phyloP scores from a whole-genome alignment of 1,140 invertebrate species.

The Diorhabda elongata region DNA sequence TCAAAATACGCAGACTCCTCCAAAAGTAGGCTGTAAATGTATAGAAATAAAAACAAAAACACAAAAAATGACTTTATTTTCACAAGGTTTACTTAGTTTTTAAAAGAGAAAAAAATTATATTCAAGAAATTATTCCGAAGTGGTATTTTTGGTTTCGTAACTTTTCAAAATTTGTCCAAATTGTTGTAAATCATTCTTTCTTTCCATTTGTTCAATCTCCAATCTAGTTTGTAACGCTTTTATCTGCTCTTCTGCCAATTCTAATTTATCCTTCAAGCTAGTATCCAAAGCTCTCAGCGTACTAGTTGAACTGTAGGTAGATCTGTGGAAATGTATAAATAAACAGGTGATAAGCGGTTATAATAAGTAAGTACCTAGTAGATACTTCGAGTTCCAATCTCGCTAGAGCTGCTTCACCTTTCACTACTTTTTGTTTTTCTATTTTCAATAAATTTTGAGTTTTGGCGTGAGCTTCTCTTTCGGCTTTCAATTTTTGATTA shows the following conservation, averaged over 20 bases:
- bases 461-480: constrained; percentile 43
- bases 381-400: constrained; percentile 31
- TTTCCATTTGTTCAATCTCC: constrained; percentile 38
- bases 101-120: no score
- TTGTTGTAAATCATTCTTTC: constrained; percentile 39
- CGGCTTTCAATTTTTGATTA: constrained; percentile 52
- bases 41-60: no score
- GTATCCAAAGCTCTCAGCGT: constrained; percentile 12
- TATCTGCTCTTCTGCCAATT: constrained; percentile 43
- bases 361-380: not conserved
- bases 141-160: not conserved
- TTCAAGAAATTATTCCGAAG: no score
- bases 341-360: not conserved
- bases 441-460: constrained; percentile 29
- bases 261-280: constrained; percentile 33
- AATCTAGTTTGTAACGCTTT: constrained; percentile 40
- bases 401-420: constrained; percentile 37
- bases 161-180: constrained; percentile 37
- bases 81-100: no score
- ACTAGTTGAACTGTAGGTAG: constrained; percentile 8
- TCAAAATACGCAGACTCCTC: no score
- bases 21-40: no score
- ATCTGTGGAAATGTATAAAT: not conserved
- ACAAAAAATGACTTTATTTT: no score
- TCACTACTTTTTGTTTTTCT: constrained; percentile 39